Conservation (phyloP, 2,797 vertebrate genomes). For the Tarsius wallacei region DNA sequence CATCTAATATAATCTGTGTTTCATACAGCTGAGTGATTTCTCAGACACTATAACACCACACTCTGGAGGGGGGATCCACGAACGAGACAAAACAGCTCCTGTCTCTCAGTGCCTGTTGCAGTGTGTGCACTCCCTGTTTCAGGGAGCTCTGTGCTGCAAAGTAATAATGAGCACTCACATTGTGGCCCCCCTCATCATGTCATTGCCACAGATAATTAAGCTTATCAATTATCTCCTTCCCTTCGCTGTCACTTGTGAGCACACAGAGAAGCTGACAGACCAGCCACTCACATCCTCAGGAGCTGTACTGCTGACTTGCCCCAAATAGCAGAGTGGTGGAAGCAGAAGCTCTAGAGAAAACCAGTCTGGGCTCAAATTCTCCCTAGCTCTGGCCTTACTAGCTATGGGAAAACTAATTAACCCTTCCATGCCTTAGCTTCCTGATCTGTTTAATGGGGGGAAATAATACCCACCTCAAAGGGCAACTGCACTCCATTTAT, state of each 20-base stretch:
- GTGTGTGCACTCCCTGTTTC: background rate
- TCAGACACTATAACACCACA: constrained; percentile 56
- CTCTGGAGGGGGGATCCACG: background rate
- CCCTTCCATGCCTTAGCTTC: background rate
- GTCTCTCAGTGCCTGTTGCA: background rate
- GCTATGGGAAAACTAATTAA: background rate
- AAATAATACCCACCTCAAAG: background rate
- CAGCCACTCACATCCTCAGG: background rate
- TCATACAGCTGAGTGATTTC: constrained; percentile 68
- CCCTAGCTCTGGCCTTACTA: background rate
- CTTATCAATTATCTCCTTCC: constrained; percentile 76
- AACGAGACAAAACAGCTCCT: constrained; percentile 54
- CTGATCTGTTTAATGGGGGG: background rate
- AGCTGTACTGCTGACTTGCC: background rate
- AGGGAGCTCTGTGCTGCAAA: background rate
- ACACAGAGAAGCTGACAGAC: constrained; percentile 19
- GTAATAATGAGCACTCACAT: background rate
- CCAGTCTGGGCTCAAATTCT: background rate
- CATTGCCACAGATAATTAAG: constrained; percentile 87
- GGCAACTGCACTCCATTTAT: background rate
- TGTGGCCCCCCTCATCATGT: constrained; percentile 57
- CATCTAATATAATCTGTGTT: constrained; percentile 81
- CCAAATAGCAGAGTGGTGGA: background rate
- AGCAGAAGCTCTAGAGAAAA: background rate
- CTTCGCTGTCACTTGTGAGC: constrained; percentile 58